phyloP scores from a whole-genome alignment of 2,113 vertebrate species.

The Dicaeum eximium region DNA sequence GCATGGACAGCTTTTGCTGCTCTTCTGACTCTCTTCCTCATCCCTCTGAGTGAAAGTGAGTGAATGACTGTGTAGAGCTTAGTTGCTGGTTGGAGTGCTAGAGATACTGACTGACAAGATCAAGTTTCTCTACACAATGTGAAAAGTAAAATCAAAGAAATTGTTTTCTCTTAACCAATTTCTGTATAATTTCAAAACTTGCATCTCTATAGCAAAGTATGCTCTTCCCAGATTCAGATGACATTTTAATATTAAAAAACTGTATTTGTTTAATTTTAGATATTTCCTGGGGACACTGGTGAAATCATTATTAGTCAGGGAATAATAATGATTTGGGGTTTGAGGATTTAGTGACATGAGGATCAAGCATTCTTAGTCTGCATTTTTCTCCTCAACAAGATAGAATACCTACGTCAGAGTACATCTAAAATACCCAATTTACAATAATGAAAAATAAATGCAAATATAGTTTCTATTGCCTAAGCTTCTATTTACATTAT shows the following conservation, averaged over 20 bases:
- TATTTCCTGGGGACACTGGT: neutral
- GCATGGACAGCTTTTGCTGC: accelerated
- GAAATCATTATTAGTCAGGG: accelerated
- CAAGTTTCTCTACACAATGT: neutral
- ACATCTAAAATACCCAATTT: neutral
- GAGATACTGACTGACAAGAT: neutral
- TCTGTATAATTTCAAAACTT: neutral
- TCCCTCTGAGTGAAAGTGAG: accelerated
- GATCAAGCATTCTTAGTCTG: neutral
- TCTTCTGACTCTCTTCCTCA: neutral
- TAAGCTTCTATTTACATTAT: neutral
- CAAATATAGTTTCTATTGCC: neutral
- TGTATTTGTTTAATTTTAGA: neutral
- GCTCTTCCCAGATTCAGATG: neutral
- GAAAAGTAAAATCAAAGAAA: neutral
- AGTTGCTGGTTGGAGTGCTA: neutral
- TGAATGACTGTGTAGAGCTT: accelerated
- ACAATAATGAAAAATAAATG: neutral
- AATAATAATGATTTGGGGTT: neutral
- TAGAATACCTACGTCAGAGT: neutral
- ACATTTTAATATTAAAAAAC: neutral
- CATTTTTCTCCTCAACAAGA: neutral
- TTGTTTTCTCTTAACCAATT: neutral
- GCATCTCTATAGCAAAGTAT: neutral
- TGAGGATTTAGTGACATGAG: neutral